Conservation (phyloP, 2,113 vertebrate species). For the Opisthocomus hoazin region DNA sequence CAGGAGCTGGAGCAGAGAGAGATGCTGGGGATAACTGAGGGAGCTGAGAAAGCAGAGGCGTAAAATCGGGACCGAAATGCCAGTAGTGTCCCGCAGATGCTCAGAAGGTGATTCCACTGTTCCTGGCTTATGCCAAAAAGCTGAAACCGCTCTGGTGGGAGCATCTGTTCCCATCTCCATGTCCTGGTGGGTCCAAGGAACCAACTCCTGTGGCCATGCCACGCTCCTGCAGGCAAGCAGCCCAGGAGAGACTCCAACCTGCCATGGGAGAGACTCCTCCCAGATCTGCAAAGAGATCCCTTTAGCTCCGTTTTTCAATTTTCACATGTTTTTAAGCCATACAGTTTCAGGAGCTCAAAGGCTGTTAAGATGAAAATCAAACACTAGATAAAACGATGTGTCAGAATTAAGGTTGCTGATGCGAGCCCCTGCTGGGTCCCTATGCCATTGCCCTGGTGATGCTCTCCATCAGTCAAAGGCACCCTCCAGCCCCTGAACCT, state of each 20-base stretch:
- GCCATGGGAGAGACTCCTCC: not conserved
- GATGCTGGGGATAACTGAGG: not conserved
- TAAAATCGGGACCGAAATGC: not conserved
- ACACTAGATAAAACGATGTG: not conserved
- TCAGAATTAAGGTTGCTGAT: not conserved
- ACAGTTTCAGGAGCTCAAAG: not conserved
- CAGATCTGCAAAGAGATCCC: not conserved
- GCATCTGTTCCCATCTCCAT: not conserved
- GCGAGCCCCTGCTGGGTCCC: fast-evolving
- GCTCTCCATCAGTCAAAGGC: not conserved
- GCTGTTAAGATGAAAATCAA: not conserved
- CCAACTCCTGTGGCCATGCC: not conserved
- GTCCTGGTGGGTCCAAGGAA: not conserved
- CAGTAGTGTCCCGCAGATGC: not conserved
- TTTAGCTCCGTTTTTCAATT: not conserved
- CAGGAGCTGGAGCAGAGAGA: not conserved
- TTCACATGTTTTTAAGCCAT: not conserved
- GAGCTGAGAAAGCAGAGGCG: not conserved
- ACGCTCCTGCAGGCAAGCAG: fast-evolving
- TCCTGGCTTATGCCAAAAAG: not conserved
- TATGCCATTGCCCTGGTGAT: not conserved
- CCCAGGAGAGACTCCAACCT: not conserved
- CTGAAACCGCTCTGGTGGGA: not conserved
- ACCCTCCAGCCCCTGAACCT: not conserved
- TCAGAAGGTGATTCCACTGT: not conserved